phyloP scores from a whole-genome alignment of 2,888 invertebrate species.

The Pterostichus madidus region DNA sequence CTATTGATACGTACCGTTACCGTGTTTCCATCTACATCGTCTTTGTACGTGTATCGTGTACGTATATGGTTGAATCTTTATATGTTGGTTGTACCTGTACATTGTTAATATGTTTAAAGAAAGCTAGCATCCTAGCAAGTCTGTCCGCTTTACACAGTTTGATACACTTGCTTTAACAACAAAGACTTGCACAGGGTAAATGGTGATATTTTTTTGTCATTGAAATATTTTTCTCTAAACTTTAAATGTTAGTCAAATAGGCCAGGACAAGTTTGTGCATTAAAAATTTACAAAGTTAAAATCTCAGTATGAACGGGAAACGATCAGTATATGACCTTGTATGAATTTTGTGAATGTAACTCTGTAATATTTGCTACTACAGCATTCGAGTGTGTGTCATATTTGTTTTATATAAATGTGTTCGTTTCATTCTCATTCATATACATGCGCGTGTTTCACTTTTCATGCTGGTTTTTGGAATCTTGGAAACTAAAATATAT shows the following conservation, averaged over 20 bases:
- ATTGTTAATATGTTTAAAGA: conserved; percentile 75
- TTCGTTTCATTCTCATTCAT: conserved; percentile 57
- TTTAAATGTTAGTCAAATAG: conserved; percentile 77
- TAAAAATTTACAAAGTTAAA: conserved; percentile 70
- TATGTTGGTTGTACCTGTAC: conserved; percentile 78
- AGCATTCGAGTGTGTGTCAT: conserved; percentile 55
- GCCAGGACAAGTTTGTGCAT: conserved; percentile 78
- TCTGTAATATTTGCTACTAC: conserved; percentile 52
- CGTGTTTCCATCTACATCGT: conserved; percentile 44
- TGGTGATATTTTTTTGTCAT: conserved; percentile 79
- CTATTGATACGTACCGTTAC: conserved; percentile 11
- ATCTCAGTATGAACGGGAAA: conserved; percentile 63
- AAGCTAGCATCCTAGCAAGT: conserved; percentile 78
- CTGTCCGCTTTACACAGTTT: conserved; percentile 77
- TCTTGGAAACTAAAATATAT: conserved; percentile 54
- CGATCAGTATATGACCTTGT: conserved; percentile 58
- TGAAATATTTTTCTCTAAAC: conserved; percentile 77
- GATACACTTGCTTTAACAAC: conserved; percentile 78
- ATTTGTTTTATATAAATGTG: conserved; percentile 57
- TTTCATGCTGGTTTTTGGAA: conserved; percentile 55
- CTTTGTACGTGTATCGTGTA: conserved; percentile 55
- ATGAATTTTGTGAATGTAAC: conserved; percentile 58
- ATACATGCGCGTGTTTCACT: conserved; percentile 53
- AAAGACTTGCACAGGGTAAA: conserved; percentile 79
- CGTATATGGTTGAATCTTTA: conserved; percentile 70